These are phyloP conservation scores for Pocillopora grandis DNA, from an alignment of 92 coral and sea anemone genomes.

Conservation along the genomic window DNA sequence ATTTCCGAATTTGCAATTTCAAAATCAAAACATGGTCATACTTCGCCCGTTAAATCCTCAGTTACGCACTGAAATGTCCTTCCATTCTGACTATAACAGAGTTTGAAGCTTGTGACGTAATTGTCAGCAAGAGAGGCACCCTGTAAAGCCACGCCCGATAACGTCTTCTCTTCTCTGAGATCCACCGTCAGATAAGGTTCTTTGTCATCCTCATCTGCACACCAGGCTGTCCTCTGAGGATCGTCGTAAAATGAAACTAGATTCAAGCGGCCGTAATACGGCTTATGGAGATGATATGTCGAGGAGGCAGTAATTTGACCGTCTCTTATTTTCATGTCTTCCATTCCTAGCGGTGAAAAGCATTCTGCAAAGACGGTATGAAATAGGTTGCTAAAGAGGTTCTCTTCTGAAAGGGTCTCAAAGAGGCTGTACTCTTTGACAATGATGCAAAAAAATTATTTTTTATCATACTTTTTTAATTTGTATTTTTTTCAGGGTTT, in stretches of 20 bases:
- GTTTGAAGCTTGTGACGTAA: constrained; percentile 89
- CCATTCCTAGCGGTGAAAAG: constrained; percentile 95
- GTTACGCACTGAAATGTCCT: constrained; percentile 86
- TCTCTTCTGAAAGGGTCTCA: no score
- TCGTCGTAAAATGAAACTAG: constrained; percentile 95
- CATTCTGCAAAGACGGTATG: constrained; percentile 65
- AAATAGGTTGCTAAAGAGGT: neutral
- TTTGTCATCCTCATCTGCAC: constrained; percentile 91
- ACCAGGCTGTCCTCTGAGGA: constrained; percentile 94
- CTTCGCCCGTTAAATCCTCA: constrained; percentile 79
- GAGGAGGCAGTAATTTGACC: constrained; percentile 93
- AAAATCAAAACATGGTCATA: constrained; percentile 12
- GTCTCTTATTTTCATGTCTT: constrained; percentile 86
- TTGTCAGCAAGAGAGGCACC: constrained; percentile 93
- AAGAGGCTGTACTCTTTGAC: no score
- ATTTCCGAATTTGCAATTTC: no score
- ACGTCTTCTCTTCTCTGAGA: constrained; percentile 82
- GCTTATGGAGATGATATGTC: constrained; percentile 77
- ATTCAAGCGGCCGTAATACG: constrained; percentile 90
- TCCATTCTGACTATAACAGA: constrained; percentile 92
- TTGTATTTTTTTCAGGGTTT: no score
- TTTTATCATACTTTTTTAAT: no score
- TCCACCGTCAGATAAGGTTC: constrained; percentile 91
- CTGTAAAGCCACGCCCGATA: constrained; percentile 95
- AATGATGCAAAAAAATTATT: no score